Base-by-base conservation (phyloP, 2,113 vertebrate genomes). In the Psammodynastes pulverulentus region DNA sequence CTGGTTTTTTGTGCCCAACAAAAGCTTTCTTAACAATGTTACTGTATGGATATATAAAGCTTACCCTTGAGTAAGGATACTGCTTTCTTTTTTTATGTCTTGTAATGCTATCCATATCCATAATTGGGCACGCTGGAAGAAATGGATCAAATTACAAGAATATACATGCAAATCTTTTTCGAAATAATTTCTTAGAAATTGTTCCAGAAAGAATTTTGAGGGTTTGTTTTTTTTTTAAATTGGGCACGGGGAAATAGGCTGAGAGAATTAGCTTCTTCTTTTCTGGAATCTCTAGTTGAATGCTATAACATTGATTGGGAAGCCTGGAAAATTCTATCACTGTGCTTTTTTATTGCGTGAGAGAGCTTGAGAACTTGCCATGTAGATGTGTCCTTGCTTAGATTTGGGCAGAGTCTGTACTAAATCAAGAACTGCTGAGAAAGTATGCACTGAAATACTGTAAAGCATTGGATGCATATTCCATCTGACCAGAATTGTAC, bases 401-500 rank as follows among this genome's bases (percentile, higher is more conserved):
- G 2, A 5, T 26, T 88, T 23, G 4, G 0, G 0, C 0, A n/a
- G 13, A 26, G 13, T 43, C 15, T 39, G 53, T 89, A 89, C 4
- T 86, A 15, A 91, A 92, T 86, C 52, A 85, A 67, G 12, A 1
- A 19, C 0, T 58, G 51, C 67, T 51, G 79, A 87, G 54, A 90
- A 49, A 54, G 86, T 84, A 58, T 21, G 0, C n/a, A 52, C 53
- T 86, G 1, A 52, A 15, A 45, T 19, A 58, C 54, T 58, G 24
- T 9, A 51, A 67, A 48, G 19, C 4, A 19, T 29, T 46, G 88
- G 23, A 46, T 48, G 29, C 29, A 45, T 10, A 21, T 21, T 90
- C 89, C 13, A 52, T n/a, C 29, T 43, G 54, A 0, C 4, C 12
- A 34, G 93, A 89, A 56, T 13, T 12, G 0, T 0, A 12, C 13